Conservation (phyloP, 2,113 vertebrate species). For the Anthoscopus minutus region DNA sequence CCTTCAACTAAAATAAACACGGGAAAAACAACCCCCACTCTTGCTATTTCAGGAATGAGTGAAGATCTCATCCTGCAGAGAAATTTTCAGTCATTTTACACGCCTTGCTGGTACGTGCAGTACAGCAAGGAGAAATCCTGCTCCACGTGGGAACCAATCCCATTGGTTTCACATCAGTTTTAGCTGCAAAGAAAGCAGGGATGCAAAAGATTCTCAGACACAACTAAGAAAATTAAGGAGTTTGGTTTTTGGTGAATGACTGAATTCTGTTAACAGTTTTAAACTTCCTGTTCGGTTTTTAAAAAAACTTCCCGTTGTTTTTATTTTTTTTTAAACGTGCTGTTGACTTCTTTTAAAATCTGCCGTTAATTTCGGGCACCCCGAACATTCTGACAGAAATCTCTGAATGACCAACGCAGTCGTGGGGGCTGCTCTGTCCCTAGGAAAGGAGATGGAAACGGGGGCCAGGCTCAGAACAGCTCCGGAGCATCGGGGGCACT, state of each 20-base stretch:
- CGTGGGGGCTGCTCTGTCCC: background rate
- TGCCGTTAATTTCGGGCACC: background rate
- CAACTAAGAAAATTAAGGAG: too few species aligned
- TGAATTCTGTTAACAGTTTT: too few species aligned
- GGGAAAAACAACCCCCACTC: background rate
- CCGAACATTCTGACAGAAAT: fast-evolving
- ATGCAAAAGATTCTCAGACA: background rate
- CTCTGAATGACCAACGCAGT: fast-evolving
- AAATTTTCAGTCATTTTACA: background rate
- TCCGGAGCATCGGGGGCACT: background rate
- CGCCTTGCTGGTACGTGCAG: background rate
- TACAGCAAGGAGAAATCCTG: background rate
- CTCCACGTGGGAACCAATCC: fast-evolving
- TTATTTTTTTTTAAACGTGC: background rate
- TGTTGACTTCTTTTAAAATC: background rate
- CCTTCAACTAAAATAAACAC: background rate
- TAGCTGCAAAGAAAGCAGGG: background rate
- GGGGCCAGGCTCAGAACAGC: background rate
- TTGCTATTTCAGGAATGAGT: fast-evolving
- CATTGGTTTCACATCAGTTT: fast-evolving
- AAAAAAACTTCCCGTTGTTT: too few species aligned
- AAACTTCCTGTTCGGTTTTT: too few species aligned
- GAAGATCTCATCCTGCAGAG: background rate
- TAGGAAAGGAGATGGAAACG: background rate
- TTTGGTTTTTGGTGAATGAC: too few species aligned